These are phyloP conservation scores for Perca fluviatilis DNA, from an alignment of 2,113 vertebrate species.

Conservation along the genomic window DNA sequence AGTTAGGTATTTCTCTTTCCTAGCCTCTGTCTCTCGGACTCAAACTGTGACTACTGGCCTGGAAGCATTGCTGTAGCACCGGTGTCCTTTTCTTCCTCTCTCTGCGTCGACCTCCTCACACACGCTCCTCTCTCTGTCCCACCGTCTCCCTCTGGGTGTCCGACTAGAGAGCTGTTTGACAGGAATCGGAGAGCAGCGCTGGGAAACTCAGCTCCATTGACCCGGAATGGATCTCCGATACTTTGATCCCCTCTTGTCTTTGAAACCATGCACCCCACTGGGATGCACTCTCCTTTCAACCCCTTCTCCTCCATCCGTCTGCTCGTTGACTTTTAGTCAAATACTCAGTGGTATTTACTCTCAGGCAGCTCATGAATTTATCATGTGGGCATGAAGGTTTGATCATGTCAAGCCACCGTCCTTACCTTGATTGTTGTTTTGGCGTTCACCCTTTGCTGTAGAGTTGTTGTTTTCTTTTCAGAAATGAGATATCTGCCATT, in stretches of 20 bases:
- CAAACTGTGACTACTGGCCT: slow-evolving; percentile 1
- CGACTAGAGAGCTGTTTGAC: slow-evolving; percentile 48
- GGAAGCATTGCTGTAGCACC: neutral
- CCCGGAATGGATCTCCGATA: slow-evolving; percentile 57
- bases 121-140: neutral
- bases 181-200: slow-evolving; percentile 41
- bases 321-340: slow-evolving; percentile 32
- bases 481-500: neutral
- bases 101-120: neutral
- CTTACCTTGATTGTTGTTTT: neutral
- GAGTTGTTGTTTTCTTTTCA: neutral
- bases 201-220: slow-evolving; percentile 50
- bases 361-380: neutral
- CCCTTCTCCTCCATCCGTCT: slow-evolving; percentile 19
- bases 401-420: neutral
- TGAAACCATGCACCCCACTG: slow-evolving; percentile 31
- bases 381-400: neutral
- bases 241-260: slow-evolving; percentile 55
- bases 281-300: slow-evolving; percentile 4
- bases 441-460: neutral
- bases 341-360: slow-evolving; percentile 29
- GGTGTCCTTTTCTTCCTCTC: slow-evolving; percentile 1
- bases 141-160: slow-evolving; percentile 31
- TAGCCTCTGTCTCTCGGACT: neutral
- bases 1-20: neutral